These are phyloP conservation scores for Syngnathus rostellatus DNA, from an alignment of 2,797 vertebrate genomes.

Conservation along the genomic window DNA sequence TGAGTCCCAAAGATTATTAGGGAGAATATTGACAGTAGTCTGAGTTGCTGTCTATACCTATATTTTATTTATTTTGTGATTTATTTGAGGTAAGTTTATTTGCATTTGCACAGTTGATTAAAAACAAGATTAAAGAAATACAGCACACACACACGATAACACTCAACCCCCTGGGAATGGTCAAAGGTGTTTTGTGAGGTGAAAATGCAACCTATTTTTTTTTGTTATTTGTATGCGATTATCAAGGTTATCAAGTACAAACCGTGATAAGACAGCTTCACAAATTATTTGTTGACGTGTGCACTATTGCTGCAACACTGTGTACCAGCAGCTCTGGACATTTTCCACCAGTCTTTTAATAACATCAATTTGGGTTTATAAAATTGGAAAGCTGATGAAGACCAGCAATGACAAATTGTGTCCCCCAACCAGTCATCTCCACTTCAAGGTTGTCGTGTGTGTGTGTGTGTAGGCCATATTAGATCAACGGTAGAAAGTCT, in stretches of 20 bases:
- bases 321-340: background rate
- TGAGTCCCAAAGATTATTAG: no score
- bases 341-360: background rate
- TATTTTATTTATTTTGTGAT: background rate
- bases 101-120: background rate
- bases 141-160: background rate
- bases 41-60: no score
- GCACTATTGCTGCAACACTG: background rate
- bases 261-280: background rate
- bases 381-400: background rate
- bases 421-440: background rate
- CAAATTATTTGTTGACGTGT: slow-evolving; percentile 1
- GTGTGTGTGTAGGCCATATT: no score
- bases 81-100: background rate
- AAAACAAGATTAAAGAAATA: background rate
- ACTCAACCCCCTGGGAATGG: background rate
- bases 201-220: background rate
- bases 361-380: slow-evolving; percentile 1
- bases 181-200: background rate
- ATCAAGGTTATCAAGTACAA: background rate
- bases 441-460: background rate
- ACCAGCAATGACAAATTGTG: background rate
- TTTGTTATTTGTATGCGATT: background rate
- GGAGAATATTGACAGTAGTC: no score
- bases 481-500: background rate